phyloP scores from a whole-genome alignment of 2,113 vertebrate species.

The Heterotilapia buettikoferi region DNA sequence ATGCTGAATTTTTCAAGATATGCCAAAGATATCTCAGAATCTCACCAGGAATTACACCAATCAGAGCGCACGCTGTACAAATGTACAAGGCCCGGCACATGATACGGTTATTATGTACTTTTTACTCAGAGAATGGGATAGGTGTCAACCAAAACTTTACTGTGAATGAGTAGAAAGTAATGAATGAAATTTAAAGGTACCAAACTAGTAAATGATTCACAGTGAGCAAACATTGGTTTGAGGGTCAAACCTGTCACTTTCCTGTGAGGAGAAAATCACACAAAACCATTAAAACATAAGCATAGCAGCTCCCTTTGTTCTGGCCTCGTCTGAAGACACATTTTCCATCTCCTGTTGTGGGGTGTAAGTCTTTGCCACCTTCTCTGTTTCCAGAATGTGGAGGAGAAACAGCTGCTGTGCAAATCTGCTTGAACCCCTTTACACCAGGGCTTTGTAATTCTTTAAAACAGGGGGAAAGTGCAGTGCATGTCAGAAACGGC shows the following conservation, averaged over 20 bases:
- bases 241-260: background rate
- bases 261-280: background rate
- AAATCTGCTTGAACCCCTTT: background rate
- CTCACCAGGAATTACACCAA: background rate
- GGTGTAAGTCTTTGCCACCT: background rate
- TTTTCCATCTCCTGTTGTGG: background rate
- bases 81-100: fast-evolving
- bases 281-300: background rate
- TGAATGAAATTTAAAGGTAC: fast-evolving
- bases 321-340: background rate
- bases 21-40: background rate
- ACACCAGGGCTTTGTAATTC: background rate
- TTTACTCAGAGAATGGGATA: background rate
- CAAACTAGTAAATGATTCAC: background rate
- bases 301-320: background rate
- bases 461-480: background rate
- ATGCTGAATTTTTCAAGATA: background rate
- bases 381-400: background rate
- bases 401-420: background rate
- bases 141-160: background rate
- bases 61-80: background rate
- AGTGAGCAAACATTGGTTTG: fast-evolving
- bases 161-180: background rate
- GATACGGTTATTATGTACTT: fast-evolving
- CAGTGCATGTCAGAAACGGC: fast-evolving